A percentile compares a stretch with the other conserved stretches of the same genome.
Conservation (phyloP, 2,888 invertebrate species). For the Megalurothrips usitatus region DNA sequence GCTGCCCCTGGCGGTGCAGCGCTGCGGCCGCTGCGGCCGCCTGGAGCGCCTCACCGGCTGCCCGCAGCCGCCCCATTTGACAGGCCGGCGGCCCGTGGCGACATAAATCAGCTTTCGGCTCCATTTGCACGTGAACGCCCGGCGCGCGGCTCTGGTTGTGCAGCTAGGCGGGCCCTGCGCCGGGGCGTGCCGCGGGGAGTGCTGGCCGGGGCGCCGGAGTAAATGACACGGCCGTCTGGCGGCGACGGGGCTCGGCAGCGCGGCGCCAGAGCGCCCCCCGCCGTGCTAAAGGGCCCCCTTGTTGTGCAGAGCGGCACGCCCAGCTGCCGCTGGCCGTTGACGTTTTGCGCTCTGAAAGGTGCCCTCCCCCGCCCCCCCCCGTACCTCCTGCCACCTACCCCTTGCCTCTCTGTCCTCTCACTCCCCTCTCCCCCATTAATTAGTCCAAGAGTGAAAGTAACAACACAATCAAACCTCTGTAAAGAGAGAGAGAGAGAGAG, state of each 20-base stretch:
- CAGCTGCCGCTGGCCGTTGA: too few species aligned
- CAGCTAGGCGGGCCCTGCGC: background rate
- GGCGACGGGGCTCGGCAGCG: background rate
- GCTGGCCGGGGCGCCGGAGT: too few species aligned
- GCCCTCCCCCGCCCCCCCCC: background rate
- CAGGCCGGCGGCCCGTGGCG: background rate
- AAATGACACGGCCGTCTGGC: too few species aligned
- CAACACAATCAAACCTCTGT: conserved; percentile 2
- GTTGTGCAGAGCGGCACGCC: too few species aligned
- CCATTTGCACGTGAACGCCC: background rate
- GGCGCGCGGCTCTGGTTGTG: background rate
- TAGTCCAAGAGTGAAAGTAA: background rate
- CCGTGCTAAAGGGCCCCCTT: background rate
- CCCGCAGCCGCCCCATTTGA: too few species aligned
- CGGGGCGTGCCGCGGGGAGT: background rate
- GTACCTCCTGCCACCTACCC: background rate
- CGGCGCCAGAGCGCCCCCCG: background rate
- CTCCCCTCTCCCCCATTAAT: background rate
- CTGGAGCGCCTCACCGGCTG: too few species aligned
- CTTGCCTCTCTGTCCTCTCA: background rate
- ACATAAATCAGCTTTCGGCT: conserved; percentile 22
- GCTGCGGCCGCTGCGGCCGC: too few species aligned
- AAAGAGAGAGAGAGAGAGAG: background rate
- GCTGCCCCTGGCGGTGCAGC: too few species aligned
- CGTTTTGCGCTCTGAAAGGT: too few species aligned